Percentiles rank a stretch among this genome's conserved stretches.
phyloP scores from a whole-genome alignment of 2,113 vertebrate species.

The Eira barbara region DNA sequence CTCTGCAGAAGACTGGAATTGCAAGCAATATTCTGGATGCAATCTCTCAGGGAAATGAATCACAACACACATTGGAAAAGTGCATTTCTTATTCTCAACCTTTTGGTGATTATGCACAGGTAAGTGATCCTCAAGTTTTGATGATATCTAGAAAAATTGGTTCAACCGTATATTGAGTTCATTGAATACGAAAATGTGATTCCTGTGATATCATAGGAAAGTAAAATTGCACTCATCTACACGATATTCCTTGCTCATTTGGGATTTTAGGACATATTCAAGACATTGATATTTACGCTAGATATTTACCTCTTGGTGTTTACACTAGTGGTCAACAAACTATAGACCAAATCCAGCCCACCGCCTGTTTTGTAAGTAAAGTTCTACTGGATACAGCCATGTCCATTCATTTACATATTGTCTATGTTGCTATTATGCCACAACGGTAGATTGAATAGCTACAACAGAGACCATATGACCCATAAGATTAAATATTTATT shows the following conservation, averaged over 20 bases:
- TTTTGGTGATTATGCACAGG: conserved; percentile 88
- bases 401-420: background rate
- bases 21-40: conserved; percentile 81
- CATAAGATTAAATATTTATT: background rate
- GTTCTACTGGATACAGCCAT: background rate
- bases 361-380: background rate
- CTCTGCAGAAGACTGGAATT: conserved; percentile 80
- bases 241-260: background rate
- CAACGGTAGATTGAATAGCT: background rate
- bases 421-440: background rate
- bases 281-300: background rate
- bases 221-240: background rate
- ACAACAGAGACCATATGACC: background rate
- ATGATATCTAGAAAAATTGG: background rate
- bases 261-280: background rate
- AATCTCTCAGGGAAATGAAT: conserved; percentile 83
- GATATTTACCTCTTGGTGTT: background rate
- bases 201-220: background rate
- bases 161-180: background rate
- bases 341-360: background rate
- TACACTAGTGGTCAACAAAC: background rate
- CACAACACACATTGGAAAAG: conserved; percentile 86
- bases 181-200: background rate
- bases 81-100: conserved; percentile 86
- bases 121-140: conserved; percentile 44